phyloP scores from a whole-genome alignment of 2,113 vertebrate genomes.

The Hippocampus mohnikei region DNA sequence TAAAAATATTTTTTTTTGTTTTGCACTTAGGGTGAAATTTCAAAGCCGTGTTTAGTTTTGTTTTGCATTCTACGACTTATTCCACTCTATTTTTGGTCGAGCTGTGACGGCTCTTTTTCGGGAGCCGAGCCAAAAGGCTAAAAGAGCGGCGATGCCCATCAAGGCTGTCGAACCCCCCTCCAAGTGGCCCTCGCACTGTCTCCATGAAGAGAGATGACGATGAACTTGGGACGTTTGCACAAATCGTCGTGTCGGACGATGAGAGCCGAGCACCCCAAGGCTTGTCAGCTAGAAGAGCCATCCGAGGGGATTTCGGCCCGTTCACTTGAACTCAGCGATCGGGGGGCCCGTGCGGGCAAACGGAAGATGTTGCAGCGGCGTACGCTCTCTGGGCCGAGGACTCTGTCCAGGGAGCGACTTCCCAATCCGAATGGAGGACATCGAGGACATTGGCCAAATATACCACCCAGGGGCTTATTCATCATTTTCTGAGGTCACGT shows the following conservation, averaged over 20 bases:
- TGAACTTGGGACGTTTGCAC: slow-evolving; percentile 74
- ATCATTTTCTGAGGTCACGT: slow-evolving; percentile 66
- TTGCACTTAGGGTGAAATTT: too few species aligned
- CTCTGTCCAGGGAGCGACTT: slow-evolving; percentile 60
- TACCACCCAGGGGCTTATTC: slow-evolving; percentile 69
- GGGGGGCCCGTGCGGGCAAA: slow-evolving; percentile 6
- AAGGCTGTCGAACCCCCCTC: slow-evolving; percentile 3
- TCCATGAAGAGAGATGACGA: slow-evolving; percentile 31
- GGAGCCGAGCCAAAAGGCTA: too few species aligned
- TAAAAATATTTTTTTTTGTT: too few species aligned
- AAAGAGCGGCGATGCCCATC: too few species aligned
- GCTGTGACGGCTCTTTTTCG: too few species aligned
- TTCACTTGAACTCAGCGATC: slow-evolving; percentile 62
- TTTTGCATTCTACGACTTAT: too few species aligned
- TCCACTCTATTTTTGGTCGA: too few species aligned
- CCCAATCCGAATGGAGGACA: slow-evolving; percentile 20
- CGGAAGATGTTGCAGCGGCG: slow-evolving; percentile 33
- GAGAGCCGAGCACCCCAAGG: slow-evolving; percentile 71
- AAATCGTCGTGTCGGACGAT: slow-evolving; percentile 79
- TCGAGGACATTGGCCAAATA: slow-evolving; percentile 65
- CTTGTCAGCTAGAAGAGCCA: slow-evolving; percentile 69
- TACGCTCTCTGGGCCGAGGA: slow-evolving; percentile 27
- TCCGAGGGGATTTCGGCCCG: slow-evolving; percentile 59
- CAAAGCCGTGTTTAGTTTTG: too few species aligned
- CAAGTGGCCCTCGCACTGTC: slow-evolving; percentile 17